Evolutionary conservation across 2,113 vertebrate genomes (phyloP).

Genomic region (Labeo rohita): DNA sequence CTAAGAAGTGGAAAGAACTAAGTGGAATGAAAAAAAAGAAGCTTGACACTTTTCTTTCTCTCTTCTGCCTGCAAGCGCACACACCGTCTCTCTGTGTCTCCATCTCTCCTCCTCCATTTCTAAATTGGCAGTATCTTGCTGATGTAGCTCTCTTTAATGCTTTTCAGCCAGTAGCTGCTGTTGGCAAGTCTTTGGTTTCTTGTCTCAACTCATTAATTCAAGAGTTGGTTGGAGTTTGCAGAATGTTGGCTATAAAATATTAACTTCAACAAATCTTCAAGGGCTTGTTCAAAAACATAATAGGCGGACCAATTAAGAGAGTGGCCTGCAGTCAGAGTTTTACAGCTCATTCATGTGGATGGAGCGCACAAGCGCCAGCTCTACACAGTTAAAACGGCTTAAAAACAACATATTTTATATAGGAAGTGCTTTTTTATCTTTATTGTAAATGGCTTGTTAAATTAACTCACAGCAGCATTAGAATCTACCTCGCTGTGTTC

Average conservation of each 20-base stretch:
- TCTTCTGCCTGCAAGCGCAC: not conserved
- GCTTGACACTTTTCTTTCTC: not conserved
- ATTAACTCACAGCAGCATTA: constrained; percentile 56
- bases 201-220: constrained; percentile 79
- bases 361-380: constrained; percentile 56
- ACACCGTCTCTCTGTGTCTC: not conserved
- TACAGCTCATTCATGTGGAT: constrained; percentile 56
- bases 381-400: constrained; percentile 59
- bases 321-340: constrained; percentile 69
- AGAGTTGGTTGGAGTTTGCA: constrained; percentile 76
- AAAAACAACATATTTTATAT: constrained; percentile 64
- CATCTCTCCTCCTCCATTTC: constrained; percentile 22
- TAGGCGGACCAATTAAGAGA: constrained; percentile 83
- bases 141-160: constrained; percentile 48
- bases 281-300: constrained; percentile 78
- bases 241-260: constrained; percentile 78
- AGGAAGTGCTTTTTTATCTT: constrained; percentile 57
- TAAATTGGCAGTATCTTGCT: constrained; percentile 54
- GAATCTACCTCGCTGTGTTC: not conserved
- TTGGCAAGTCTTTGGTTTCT: constrained; percentile 68
- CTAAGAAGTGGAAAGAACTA: not conserved
- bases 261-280: constrained; percentile 82
- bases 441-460: constrained; percentile 67
- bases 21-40: not conserved
- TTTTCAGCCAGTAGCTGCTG: constrained; percentile 51